phyloP scores from a whole-genome alignment of 1,140 invertebrate genomes.

The Ridgeia piscesae region DNA sequence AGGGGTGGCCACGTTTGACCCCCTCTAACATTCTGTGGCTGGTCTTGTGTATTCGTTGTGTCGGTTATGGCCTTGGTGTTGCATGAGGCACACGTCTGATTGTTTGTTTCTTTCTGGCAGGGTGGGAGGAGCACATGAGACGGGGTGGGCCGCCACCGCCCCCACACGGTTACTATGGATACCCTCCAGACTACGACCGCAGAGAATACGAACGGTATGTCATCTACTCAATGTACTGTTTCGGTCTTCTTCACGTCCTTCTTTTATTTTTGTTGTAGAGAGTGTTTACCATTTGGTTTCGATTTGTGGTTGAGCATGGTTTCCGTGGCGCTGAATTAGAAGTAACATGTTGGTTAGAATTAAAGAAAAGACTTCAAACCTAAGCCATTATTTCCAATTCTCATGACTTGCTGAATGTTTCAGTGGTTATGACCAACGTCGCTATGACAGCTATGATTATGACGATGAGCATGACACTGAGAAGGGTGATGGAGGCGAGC shows the following conservation, averaged over 20 bases:
- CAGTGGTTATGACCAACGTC: background rate
- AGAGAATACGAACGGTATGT: conserved; percentile 18
- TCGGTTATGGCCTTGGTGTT: background rate
- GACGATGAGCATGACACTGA: conserved; percentile 10
- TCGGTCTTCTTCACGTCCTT: background rate
- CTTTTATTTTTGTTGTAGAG: no score
- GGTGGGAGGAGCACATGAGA: conserved; percentile 27
- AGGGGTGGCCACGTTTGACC: background rate
- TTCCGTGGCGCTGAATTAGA: no score
- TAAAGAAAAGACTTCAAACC: no score
- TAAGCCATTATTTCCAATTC: no score
- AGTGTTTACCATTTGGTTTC: background rate
- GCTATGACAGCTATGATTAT: background rate
- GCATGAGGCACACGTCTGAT: background rate
- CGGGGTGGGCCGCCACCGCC: conserved; percentile 21
- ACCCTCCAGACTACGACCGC: conserved; percentile 22
- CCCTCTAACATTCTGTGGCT: background rate
- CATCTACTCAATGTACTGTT: background rate
- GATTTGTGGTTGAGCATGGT: background rate
- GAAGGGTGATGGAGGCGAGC: conserved; percentile 9
- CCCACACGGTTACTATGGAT: conserved; percentile 7
- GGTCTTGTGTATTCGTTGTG: background rate
- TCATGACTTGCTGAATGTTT: background rate
- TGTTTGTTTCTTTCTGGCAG: background rate
- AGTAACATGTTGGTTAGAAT: no score